Evolutionary conservation across 2,888 invertebrate species (phyloP), one percentile per base, ranked within the genome.

Genomic region (Nemotelus pantherinus): DNA sequence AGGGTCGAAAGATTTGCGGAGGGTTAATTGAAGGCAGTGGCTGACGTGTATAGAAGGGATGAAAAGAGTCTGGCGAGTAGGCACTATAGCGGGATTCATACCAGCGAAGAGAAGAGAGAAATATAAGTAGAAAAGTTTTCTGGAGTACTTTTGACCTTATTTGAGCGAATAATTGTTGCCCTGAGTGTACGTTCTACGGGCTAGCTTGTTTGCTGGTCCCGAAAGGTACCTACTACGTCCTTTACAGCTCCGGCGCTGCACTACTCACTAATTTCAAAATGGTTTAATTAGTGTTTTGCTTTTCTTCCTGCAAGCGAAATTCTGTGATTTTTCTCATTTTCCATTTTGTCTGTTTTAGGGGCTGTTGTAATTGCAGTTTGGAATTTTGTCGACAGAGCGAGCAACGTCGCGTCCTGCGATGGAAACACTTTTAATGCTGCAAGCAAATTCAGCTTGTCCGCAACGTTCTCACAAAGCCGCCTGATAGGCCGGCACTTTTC

Each of bases 101-200:
- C 25, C 25, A 25, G 25, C 25, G 25, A 25, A 25, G 25, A 25
- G 25, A 25, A 25, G 25, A 25, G 25, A 25, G 25, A 25, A 25
- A 25, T 25, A 25, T 25, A 25, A 63, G 5, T 25, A 43, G 43
- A 4, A 71, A 71, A 71, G 25, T 71, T 71, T 71, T 45, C 47
- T 71, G 71, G 57, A 71, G 57, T 57, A 71, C 57, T 71, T 71
- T 57, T 71, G 71, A 71, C 71, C 71, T 71, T 71, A 57, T 71
- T 71, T 57, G 7, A 71, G 44, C 71, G 71, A 57, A 57, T 44
- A 48, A 55, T 55, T 71, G 71, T 57, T 57, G 57, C 71, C 55
- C 41, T 55, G 43, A 39, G 68, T 47, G 68, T 44, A 39, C 10
- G 6, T 68, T 25, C 25, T 53, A 43, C 53, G 10, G 53, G 6